Evolutionary conservation across 2,888 invertebrate species (phyloP), one percentile per base, ranked within the genome.

Genomic region (Sminthurinus aureus): DNA sequence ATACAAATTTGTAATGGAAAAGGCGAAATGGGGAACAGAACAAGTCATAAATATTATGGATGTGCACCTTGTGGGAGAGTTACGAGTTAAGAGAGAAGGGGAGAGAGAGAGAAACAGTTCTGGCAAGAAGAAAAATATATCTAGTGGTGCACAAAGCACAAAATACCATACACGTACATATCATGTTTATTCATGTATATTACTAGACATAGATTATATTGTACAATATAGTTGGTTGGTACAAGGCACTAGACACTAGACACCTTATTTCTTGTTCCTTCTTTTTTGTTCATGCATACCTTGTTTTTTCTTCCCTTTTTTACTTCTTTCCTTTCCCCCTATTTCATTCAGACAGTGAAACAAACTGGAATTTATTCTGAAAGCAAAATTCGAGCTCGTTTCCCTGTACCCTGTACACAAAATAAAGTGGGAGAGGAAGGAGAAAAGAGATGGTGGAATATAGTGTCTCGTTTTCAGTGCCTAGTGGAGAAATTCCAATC

Each of bases 61-160:
- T 79, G 79, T 67, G 79, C 51, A 51, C 69, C 79, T 69, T 79
- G 79, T 79, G 79, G 69, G 69, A 69, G 79, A 79, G 64, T 79
- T 66, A 67, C n/a, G 69, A 79, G 75, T n/a, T n/a, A n/a, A 69
- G 18, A 11, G 20, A 69, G 24, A n/a, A 69, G n/a, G n/a, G n/a
- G n/a, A n/a, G n/a, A n/a, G n/a, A n/a, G 26, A 73, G 64, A 64
- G 69, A 69, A 69, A 69, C 69, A 1, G 64, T 9, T 9, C 18
- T 18, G 15, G 64, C 20, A 20, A 22, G 69, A 69, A 69, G 69
- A 69, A 69, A n/a, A 69, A 69, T 9, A n/a, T n/a, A n/a, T n/a
- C n/a, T n/a, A 69, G n/a, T 20, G 1, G 69, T 22, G 1, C 69
- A 69, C 13, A 9, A n/a, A 69, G n/a, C 22, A 22, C 69, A 69